Evolutionary conservation across 2,113 vertebrate genomes (phyloP), one percentile per base, ranked within the genome.

Genomic region (Neopipo cinnamomea): DNA sequence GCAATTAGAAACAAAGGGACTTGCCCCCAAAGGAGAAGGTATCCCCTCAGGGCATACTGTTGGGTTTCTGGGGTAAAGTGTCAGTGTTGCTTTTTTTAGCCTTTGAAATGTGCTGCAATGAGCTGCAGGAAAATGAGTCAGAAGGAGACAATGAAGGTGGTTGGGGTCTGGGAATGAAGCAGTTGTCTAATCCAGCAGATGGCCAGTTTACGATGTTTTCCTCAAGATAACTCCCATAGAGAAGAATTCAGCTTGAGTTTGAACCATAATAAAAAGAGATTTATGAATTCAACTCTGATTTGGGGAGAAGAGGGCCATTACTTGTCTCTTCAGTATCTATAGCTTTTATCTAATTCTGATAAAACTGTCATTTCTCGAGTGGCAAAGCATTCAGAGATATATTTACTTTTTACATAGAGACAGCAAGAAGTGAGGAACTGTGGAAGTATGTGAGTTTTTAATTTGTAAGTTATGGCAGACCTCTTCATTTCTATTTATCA

Each of bases 51-150:
- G 28, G 6, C 5, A n/a, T 25, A 30, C 7, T 19, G 2, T 23
- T 83, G 8, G 20, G 27, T 63, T 74, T 59, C 67, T 66, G 30
- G 61, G 20, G 3, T 39, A 25, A 85, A 71, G 7, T 41, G 71
- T 61, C 61, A 41, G 37, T 49, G 16, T 25, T 82, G 14, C 3
- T 37, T 65, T 72, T 72, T 72, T 85, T 14, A 77, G 44, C 31
- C 27, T 77, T 74, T 88, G 59, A 80, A 80, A 85, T n/a, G 5
- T 15, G 21, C 27, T 77, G 16, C 22, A 17, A 12, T 11, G 30
- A 83, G n/a, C 14, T 47, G 14, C 41, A 66, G 31, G 13, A 41
- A 75, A 10, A 20, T 3, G 0, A 35, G 39, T 0, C 1, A 44
- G 33, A 41, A 63, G 49, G 37, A 80, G 13, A 35, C 5, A 12